Conservation (phyloP, 2,113 vertebrate genomes). For the Anolis carolinensis region DNA sequence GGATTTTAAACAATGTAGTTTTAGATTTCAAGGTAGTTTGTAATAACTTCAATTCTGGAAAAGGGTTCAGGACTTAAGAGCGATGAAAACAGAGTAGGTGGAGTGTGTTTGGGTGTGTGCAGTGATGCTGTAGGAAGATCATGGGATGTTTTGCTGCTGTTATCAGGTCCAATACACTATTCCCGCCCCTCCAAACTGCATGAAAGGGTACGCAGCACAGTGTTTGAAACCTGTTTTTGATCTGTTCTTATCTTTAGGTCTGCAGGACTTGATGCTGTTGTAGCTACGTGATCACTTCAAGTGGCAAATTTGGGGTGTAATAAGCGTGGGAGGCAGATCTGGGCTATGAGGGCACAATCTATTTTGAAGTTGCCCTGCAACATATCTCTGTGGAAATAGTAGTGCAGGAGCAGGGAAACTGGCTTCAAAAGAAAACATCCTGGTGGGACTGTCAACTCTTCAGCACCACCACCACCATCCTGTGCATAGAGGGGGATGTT, state of each 20-base stretch:
- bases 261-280: too few relatives aligned
- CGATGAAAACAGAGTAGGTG: not conserved
- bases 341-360: too few relatives aligned
- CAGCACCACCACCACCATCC: too few relatives aligned
- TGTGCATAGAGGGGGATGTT: too few relatives aligned
- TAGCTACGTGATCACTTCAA: not conserved
- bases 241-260: not conserved
- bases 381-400: not conserved
- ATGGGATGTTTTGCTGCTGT: not conserved
- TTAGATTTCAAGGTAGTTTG: conserved; percentile 19
- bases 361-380: not conserved
- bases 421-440: not conserved
- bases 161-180: too few relatives aligned
- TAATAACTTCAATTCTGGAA: conserved; percentile 24
- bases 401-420: not conserved
- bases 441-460: too few relatives aligned
- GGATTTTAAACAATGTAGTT: not conserved
- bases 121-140: not conserved
- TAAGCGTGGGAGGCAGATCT: too few relatives aligned
- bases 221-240: not conserved
- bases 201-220: too few relatives aligned
- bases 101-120: too few relatives aligned
- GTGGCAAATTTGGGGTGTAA: not conserved
- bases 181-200: too few relatives aligned
- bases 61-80: not conserved